A percentile compares a stretch with the other conserved stretches of the same genome.
These are phyloP conservation scores for Euura saliciscinereae DNA, from an alignment of 1,140 invertebrate genomes.

Conservation along the genomic window DNA sequence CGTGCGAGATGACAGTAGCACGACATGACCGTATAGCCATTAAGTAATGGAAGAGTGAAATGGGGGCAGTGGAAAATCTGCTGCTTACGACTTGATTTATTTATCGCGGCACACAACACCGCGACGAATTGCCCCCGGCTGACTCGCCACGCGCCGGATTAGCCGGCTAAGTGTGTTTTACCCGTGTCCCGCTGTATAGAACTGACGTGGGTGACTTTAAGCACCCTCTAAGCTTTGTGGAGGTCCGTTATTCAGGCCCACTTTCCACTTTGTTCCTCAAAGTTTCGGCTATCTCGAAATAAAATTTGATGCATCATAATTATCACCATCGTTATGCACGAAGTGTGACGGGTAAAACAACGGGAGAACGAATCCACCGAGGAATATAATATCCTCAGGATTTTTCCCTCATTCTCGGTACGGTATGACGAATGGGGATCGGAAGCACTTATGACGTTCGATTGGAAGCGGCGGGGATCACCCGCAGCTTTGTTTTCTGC, in stretches of 20 bases:
- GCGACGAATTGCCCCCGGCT: slow-evolving; percentile 42
- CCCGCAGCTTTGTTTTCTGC: slow-evolving; percentile 14
- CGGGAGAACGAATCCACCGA: not conserved
- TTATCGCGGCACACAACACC: slow-evolving; percentile 46
- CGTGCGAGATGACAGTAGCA: slow-evolving; percentile 4
- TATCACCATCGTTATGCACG: too few relatives aligned
- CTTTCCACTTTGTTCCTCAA: too few relatives aligned
- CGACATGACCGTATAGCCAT: not conserved
- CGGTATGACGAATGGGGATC: slow-evolving; percentile 59
- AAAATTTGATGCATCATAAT: too few relatives aligned
- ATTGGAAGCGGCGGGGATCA: slow-evolving; percentile 31
- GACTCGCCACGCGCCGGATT: slow-evolving; percentile 10
- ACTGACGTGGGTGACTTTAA: slow-evolving; percentile 1
- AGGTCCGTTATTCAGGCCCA: too few relatives aligned
- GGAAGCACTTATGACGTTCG: slow-evolving; percentile 61
- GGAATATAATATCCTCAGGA: not conserved
- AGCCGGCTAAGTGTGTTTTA: not conserved
- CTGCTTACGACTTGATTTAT: slow-evolving; percentile 52
- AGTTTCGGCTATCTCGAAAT: too few relatives aligned
- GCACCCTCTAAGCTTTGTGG: not conserved
- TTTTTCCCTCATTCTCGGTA: not conserved
- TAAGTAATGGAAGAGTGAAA: not conserved
- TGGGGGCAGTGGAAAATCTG: slow-evolving; percentile 16
- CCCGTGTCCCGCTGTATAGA: not conserved
- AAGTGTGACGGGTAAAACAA: too few relatives aligned